phyloP scores from a whole-genome alignment of 2,888 invertebrate genomes.

The Myopa testacea region DNA sequence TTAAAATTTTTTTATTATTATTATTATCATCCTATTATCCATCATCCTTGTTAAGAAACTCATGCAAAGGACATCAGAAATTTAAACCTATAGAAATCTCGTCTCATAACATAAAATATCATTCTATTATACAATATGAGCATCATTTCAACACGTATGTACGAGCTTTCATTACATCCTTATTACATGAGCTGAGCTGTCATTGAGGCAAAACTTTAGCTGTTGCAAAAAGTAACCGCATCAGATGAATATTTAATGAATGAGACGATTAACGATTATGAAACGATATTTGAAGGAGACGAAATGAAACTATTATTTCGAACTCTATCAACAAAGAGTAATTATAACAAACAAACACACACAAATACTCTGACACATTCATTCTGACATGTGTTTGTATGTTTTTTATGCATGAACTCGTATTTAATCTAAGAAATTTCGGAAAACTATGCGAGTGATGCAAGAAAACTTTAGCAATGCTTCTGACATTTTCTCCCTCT shows the following conservation, averaged over 20 bases:
- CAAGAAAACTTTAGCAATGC: not conserved
- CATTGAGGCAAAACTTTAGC: constrained; percentile 25
- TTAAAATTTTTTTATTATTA: too few species aligned
- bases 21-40: too few species aligned
- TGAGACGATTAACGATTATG: constrained; percentile 15
- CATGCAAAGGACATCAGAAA: too few species aligned
- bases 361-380: not conserved
- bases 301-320: constrained; percentile 24
- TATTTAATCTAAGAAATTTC: not conserved
- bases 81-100: too few species aligned
- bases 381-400: not conserved
- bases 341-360: constrained; percentile 12
- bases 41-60: too few species aligned
- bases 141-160: too few species aligned
- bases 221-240: not conserved
- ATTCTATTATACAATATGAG: too few species aligned
- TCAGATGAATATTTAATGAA: constrained; percentile 23
- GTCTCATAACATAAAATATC: too few species aligned
- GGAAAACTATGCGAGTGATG: too few species aligned
- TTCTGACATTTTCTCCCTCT: not conserved
- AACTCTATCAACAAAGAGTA: constrained; percentile 21
- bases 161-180: not conserved
- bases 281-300: constrained; percentile 25
- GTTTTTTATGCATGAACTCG: not conserved
- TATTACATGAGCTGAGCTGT: not conserved